Conservation (phyloP, 2,113 vertebrate genomes). For the Epinephelus lanceolatus region DNA sequence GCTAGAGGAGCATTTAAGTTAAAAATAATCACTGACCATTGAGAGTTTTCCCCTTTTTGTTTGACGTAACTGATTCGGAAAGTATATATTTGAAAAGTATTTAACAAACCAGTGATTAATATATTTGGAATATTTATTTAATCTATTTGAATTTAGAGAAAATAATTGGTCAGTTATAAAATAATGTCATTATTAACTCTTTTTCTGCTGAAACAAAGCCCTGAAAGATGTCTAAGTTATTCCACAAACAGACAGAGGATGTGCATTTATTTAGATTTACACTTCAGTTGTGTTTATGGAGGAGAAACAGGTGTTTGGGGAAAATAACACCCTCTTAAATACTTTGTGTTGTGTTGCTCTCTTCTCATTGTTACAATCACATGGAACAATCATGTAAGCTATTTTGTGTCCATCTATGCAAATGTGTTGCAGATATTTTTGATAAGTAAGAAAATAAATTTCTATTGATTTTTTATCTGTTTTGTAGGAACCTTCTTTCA, state of each 20-base stretch:
- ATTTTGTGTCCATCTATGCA: conserved; percentile 83
- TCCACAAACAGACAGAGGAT: conserved; percentile 14
- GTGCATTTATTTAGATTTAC: conserved; percentile 14
- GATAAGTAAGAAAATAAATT: conserved; percentile 80
- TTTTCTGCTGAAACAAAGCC: conserved; percentile 12
- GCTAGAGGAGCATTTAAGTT: conserved; percentile 41
- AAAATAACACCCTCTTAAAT: background rate
- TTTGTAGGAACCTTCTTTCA: background rate
- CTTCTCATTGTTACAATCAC: conserved; percentile 56
- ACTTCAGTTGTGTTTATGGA: background rate
- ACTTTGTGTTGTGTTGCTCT: conserved; percentile 3
- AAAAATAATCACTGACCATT: conserved; percentile 12
- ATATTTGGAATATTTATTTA: conserved; percentile 85
- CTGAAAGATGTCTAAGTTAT: conserved; percentile 10
- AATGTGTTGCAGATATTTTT: conserved; percentile 81
- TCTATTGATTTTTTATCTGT: conserved; percentile 73
- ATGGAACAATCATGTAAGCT: conserved; percentile 58
- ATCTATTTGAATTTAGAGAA: conserved; percentile 52
- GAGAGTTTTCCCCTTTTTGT: conserved; percentile 20
- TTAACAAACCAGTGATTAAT: conserved; percentile 75
- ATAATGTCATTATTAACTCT: background rate
- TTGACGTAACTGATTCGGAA: conserved; percentile 50
- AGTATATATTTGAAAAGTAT: conserved; percentile 54
- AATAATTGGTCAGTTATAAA: conserved; percentile 7
- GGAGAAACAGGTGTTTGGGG: background rate